Conservation (phyloP, 2,888 invertebrate genomes). For the Nebria brevicollis region DNA sequence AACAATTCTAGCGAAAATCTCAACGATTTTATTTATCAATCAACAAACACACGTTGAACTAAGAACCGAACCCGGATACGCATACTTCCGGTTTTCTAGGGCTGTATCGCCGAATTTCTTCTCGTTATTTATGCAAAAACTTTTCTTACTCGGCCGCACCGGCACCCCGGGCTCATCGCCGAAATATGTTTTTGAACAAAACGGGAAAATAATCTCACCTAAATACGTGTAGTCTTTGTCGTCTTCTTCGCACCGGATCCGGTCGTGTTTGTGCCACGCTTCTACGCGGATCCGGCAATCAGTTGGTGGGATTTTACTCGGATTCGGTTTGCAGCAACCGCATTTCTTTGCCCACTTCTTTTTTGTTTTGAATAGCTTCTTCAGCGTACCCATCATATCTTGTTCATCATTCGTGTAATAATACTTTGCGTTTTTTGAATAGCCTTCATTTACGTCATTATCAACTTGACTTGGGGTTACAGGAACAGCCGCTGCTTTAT, state of each 20-base stretch:
- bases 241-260: constrained; percentile 47
- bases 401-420: background rate
- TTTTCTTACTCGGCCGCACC: constrained; percentile 46
- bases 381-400: background rate
- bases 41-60: background rate
- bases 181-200: constrained; percentile 51
- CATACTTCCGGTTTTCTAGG: constrained; percentile 30
- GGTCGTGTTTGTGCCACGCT: constrained; percentile 53
- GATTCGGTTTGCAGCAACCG: background rate
- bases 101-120: constrained; percentile 38
- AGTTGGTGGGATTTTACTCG: constrained; percentile 3
- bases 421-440: background rate
- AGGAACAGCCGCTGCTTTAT: too few species aligned
- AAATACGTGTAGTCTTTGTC: constrained; percentile 36
- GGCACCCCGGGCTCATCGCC: constrained; percentile 46
- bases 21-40: background rate
- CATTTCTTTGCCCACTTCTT: background rate
- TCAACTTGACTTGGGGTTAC: background rate
- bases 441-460: background rate
- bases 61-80: constrained; percentile 13
- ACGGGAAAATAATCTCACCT: constrained; percentile 27
- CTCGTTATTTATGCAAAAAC: constrained; percentile 47
- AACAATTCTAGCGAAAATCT: background rate
- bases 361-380: constrained; percentile 26
- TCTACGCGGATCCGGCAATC: constrained; percentile 53